Percentiles rank a stretch among this genome's conserved stretches.
phyloP scores from a whole-genome alignment of 2,888 invertebrate genomes.

The Ochropleura plecta region DNA sequence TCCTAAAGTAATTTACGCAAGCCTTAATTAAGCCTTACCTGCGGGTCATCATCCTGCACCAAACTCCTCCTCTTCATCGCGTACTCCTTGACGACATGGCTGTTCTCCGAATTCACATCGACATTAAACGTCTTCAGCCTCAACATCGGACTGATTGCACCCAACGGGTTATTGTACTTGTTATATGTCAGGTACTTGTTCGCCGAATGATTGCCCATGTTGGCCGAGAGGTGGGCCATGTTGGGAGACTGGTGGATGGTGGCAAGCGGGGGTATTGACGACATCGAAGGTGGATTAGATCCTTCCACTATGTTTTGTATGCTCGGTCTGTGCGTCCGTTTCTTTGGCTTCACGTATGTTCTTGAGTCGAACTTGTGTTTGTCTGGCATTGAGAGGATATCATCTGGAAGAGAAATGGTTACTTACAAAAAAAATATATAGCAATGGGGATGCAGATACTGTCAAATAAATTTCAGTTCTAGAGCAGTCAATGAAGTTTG shows the following conservation, averaged over 20 bases:
- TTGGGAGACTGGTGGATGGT: constrained; percentile 62
- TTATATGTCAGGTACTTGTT: constrained; percentile 87
- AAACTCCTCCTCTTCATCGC: constrained; percentile 84
- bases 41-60: constrained; percentile 85
- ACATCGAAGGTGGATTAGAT: constrained; percentile 77
- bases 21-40: constrained; percentile 71
- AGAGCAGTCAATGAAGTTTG: background rate
- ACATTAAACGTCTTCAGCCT: constrained; percentile 87
- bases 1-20: background rate
- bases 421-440: background rate
- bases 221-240: constrained; percentile 3
- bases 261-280: constrained; percentile 71
- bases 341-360: constrained; percentile 93
- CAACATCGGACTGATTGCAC: constrained; percentile 82
- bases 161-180: constrained; percentile 83
- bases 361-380: constrained; percentile 92
- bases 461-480: background rate
- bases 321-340: constrained; percentile 90
- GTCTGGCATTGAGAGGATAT: constrained; percentile 80
- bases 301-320: constrained; percentile 90
- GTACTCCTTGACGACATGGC: constrained; percentile 80
- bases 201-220: constrained; percentile 64
- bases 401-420: constrained; percentile 75
- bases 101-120: constrained; percentile 84
- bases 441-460: background rate